A percentile compares a stretch with the other conserved stretches of the same genome.
phyloP scores from a whole-genome alignment of 2,888 invertebrate genomes.

The Pomacea canaliculata region DNA sequence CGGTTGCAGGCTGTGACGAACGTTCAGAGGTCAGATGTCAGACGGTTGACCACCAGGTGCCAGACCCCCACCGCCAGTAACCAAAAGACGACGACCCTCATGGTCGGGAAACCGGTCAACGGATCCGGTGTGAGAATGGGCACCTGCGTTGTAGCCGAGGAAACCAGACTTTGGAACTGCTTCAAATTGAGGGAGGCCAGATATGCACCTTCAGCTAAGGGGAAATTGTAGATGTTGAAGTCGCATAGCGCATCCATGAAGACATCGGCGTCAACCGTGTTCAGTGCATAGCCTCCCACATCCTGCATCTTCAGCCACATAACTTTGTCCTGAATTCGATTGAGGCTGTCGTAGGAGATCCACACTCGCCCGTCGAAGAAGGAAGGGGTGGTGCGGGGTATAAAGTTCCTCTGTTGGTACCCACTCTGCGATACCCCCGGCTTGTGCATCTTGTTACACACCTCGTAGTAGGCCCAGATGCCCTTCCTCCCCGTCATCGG shows the following conservation, averaged over 20 bases:
- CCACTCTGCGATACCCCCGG: neutral
- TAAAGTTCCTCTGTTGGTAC: neutral
- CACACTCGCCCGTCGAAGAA: neutral
- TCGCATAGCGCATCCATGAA: neutral
- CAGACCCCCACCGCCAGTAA: no score
- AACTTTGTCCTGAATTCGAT: slow-evolving; percentile 1
- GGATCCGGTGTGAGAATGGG: no score
- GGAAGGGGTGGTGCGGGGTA: neutral
- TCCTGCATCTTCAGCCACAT: neutral
- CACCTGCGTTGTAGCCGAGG: no score
- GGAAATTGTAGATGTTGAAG: neutral
- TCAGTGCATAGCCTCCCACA: neutral
- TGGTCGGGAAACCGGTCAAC: no score
- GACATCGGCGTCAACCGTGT: neutral
- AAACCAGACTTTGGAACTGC: no score
- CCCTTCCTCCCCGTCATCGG: neutral
- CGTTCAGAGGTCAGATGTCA: no score
- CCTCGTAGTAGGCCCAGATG: slow-evolving; percentile 1
- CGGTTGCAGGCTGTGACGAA: no score
- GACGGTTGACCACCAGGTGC: no score
- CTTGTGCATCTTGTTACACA: neutral
- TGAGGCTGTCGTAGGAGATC: slow-evolving; percentile 3
- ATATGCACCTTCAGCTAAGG: neutral
- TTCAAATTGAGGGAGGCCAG: neutral
- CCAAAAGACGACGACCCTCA: no score